phyloP scores from a whole-genome alignment of 2,113 vertebrate species.

The Chloropsis cyanopogon region DNA sequence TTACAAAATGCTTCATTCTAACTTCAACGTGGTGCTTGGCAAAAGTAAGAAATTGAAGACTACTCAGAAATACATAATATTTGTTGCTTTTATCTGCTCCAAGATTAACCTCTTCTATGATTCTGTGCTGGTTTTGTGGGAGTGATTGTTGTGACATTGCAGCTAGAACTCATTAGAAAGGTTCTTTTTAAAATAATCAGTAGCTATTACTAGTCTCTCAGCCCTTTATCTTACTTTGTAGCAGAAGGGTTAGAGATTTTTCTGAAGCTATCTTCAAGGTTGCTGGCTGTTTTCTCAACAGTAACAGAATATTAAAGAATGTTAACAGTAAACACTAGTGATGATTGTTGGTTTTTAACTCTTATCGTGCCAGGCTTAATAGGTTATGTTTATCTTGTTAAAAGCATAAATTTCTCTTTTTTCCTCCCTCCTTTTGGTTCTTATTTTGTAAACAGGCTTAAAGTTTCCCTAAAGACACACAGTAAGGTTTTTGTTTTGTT shows the following conservation, averaged over 20 bases:
- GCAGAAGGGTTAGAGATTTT: slow-evolving; percentile 45
- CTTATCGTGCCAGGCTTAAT: background rate
- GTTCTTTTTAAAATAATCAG: background rate
- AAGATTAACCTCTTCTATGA: slow-evolving; percentile 50
- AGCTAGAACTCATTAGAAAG: slow-evolving; percentile 67
- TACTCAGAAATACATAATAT: background rate
- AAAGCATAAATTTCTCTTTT: background rate
- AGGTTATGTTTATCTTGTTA: background rate
- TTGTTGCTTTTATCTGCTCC: background rate
- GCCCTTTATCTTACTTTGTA: slow-evolving; percentile 39
- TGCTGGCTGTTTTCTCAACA: background rate
- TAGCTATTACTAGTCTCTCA: background rate
- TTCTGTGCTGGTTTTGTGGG: slow-evolving; percentile 37
- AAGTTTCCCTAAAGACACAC: slow-evolving; percentile 60
- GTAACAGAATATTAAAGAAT: slow-evolving; percentile 8
- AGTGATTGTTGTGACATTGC: slow-evolving; percentile 44
- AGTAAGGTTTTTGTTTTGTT: slow-evolving; percentile 65
- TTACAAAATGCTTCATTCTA: slow-evolving; percentile 25
- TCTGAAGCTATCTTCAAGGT: slow-evolving; percentile 17
- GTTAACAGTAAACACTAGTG: background rate
- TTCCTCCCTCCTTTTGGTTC: background rate
- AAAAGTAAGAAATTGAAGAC: slow-evolving; percentile 6
- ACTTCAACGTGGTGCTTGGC: background rate
- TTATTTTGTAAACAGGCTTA: slow-evolving; percentile 28
- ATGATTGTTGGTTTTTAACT: background rate